phyloP scores from a whole-genome alignment of 2,113 vertebrate species.

The Genyomyrus donnyi region DNA sequence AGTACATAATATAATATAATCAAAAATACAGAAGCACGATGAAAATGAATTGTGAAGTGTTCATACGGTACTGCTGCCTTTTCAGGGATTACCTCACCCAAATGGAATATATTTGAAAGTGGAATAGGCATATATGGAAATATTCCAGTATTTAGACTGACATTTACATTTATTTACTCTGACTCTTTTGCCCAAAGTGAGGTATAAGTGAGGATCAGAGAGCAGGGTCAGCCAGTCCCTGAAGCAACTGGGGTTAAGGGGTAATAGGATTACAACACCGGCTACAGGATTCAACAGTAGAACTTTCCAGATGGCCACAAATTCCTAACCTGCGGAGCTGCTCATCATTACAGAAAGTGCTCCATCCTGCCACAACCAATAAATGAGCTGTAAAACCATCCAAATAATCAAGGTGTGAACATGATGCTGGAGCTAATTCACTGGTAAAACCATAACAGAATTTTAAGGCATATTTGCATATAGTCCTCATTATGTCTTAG shows the following conservation, averaged over 20 bases:
- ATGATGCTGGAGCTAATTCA: background rate
- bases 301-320: background rate
- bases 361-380: background rate
- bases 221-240: background rate
- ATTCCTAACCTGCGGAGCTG: background rate
- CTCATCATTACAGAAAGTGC: background rate
- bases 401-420: background rate
- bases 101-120: background rate
- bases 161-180: background rate
- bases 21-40: background rate
- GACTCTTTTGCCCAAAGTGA: background rate
- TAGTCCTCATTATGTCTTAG: background rate
- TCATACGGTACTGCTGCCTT: background rate
- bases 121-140: background rate
- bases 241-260: background rate
- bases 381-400: background rate
- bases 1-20: background rate
- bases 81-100: background rate
- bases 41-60: background rate
- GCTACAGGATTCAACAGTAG: background rate
- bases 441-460: background rate
- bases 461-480: background rate
- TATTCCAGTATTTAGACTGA: background rate
- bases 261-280: background rate
- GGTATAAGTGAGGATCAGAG: background rate